Base-by-base conservation (phyloP, 1,140 invertebrate species). In the Sesamia nonagrioides region DNA sequence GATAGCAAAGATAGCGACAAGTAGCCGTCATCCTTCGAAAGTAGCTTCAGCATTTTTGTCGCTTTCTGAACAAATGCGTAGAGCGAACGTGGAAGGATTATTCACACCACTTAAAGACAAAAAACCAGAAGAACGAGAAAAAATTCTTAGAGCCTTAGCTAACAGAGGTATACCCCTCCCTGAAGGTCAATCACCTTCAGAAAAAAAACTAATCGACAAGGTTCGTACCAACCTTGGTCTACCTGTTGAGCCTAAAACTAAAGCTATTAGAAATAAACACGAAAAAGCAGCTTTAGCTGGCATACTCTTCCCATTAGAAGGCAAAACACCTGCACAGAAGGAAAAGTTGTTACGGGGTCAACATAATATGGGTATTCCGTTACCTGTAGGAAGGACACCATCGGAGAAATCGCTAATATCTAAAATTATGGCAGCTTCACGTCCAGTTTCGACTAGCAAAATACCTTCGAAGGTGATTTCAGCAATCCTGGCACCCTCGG, bases 261-360 rank as follows among this genome's bases (percentile, higher is more conserved):
- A 68, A n/a, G 68, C 68, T 6, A 42, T 37, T n/a, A 84, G 79
- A 78, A 58, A 71, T 13, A 87, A 78, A 77, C 78, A 81, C 37
- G 71, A 76, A n/a, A 72, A 81, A 73, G 82, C 83, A 13, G 40
- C 75, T 6, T 71, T 66, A 15, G 78, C 68, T 33, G 76, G 76
- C n/a, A 1, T 71, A 11, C 45, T 78, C 15, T 13, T 8, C 6
- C 68, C 77, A 15, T 15, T 73, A 6, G 77, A 72, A 54, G 69
- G 69, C 0, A 79, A 79, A 60, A 58, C 76, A 37, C 37, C 78
- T 15, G 78, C 48, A 33, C 60, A 91, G 83, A 88, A 86, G 68
- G 82, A 88, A 79, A 86, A 88, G 58, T 82, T 86, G 27, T 71
- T 91, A 45, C 79, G 61, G 66, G 81, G 74, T 45, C 58, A 86